Base-by-base conservation (phyloP, 2,113 vertebrate genomes). In the Prunella fulvescens region DNA sequence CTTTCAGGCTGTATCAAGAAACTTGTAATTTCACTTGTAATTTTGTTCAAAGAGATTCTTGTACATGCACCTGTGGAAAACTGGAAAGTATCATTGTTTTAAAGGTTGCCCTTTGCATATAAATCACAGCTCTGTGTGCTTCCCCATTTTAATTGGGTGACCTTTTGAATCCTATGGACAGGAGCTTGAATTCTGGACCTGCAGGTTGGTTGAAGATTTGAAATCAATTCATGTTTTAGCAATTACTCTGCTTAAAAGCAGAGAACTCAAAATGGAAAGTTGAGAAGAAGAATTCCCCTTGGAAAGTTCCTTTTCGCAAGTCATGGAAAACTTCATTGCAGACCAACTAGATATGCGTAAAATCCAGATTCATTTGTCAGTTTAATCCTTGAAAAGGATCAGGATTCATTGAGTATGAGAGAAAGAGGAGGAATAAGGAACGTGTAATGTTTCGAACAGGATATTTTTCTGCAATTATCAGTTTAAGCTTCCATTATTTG, bases 101-200 rank as follows among this genome's bases (percentile, higher is more conserved):
- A 98, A 98, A 98, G 97, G 96, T 97, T 97, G 95, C 95, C 82
- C 92, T 98, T 97, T 97, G 97, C 97, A 98, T 98, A 97, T 97
- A 97, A 98, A 98, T 98, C 92, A 95, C 92, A 87, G 45, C 50
- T 87, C 86, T 92, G 69, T 91, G 94, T 97, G 96, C 96, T 93
- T 97, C 93, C 86, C 86, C 95, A 96, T 98, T 97, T 97, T 98
- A 98, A 98, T 97, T 97, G 97, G 95, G 83, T 98, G 97, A 98
- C 97, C 97, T 98, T 98, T 98, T 93, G 96, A 97, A 86, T 97
- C 95, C 82, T 93, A 67, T 89, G 95, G 96, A 94, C 97, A 93
- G 93, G 92, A 95, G 89, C 97, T 98, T 97, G 98, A 97, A 98
- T 97, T 97, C 96, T 94, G 96, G 96, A 87, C 86, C 88, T 95